Percentiles rank a stretch among this genome's conserved stretches.
Evolutionary conservation across 2,797 vertebrate species (phyloP).

Genomic region (Hoplostethus mediterraneus): DNA sequence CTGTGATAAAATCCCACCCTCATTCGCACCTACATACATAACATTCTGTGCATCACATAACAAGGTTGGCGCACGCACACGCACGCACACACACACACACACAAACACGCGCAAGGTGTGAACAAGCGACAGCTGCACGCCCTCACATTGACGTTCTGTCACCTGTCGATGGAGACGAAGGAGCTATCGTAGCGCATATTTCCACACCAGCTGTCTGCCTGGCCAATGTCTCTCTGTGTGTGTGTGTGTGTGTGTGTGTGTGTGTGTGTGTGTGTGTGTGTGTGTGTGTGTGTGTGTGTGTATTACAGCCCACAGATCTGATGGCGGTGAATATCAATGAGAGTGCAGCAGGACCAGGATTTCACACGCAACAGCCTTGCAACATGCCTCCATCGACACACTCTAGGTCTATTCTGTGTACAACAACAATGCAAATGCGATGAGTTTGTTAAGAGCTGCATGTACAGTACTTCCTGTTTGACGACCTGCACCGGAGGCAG

Average conservation of each 20-base stretch:
- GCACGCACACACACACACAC: conserved; percentile 7
- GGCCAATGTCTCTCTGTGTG: conserved; percentile 34
- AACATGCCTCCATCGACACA: no score
- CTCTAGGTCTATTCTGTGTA: no score
- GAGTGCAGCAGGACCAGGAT: conserved; percentile 17
- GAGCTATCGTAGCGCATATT: conserved; percentile 65
- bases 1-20: conserved; percentile 63
- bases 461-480: not conserved
- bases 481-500: no score
- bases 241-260: conserved; percentile 1
- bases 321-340: conserved; percentile 72
- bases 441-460: conserved; percentile 2
- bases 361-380: conserved; percentile 42
- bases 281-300: no score
- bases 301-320: conserved; percentile 42
- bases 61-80: conserved; percentile 8
- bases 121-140: conserved; percentile 69
- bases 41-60: conserved; percentile 40
- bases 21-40: conserved; percentile 56
- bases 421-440: no score
- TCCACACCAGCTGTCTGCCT: conserved; percentile 71
- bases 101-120: not conserved
- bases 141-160: conserved; percentile 69
- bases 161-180: conserved; percentile 74
- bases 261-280: conserved; percentile 2